phyloP scores from a whole-genome alignment of 2,888 invertebrate genomes.

The Chymomyza fuscimana region DNA sequence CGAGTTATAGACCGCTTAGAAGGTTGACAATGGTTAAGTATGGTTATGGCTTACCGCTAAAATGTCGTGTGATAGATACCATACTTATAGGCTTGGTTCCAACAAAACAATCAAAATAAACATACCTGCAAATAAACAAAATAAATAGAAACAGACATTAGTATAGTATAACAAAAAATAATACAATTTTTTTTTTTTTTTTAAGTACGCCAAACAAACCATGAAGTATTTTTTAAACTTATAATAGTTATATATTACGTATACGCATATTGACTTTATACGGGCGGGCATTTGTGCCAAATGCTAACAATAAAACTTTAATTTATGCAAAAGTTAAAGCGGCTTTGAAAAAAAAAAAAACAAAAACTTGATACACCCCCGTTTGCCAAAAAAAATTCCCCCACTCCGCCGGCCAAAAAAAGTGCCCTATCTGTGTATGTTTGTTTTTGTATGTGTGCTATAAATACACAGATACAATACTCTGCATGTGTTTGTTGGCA shows the following conservation, averaged over 20 bases:
- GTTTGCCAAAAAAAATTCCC: too few relatives aligned
- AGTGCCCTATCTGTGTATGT: too few relatives aligned
- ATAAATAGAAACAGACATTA: conserved; percentile 18
- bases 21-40: background rate
- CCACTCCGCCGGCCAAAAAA: background rate
- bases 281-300: background rate
- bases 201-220: background rate
- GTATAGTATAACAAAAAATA: conserved; percentile 4
- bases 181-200: too few relatives aligned
- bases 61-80: background rate
- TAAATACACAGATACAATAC: too few relatives aligned
- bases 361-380: background rate
- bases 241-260: conserved; percentile 13
- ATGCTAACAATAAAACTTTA: conserved; percentile 31
- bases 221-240: background rate
- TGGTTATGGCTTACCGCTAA: background rate
- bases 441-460: too few relatives aligned
- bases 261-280: too few relatives aligned
- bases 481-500: background rate
- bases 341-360: too few relatives aligned
- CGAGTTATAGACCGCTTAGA: background rate
- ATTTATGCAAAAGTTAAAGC: conserved; percentile 43
- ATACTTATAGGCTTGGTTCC: background rate
- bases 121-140: conserved; percentile 36
- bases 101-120: background rate